These are phyloP conservation scores for Petrocephalus microphthalmus DNA, from an alignment of 2,113 vertebrate species.

Conservation along the genomic window DNA sequence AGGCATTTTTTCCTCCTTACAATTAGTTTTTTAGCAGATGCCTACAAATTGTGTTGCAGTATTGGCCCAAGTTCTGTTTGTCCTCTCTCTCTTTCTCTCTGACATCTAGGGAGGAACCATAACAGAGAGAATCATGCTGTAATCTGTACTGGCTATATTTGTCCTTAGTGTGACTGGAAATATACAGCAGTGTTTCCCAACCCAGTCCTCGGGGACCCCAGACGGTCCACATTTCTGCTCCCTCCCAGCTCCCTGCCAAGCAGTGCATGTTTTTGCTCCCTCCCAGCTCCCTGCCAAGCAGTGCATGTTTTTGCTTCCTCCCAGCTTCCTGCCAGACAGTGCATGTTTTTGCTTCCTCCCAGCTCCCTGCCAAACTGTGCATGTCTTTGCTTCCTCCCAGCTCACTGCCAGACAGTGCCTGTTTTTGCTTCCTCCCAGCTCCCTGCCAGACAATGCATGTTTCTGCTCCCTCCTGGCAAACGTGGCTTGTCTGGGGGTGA, in stretches of 20 bases:
- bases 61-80: neutral
- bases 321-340: neutral
- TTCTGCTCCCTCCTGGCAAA: neutral
- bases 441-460: neutral
- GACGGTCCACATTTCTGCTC: neutral
- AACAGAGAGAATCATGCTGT: neutral
- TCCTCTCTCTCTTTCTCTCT: neutral
- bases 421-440: neutral
- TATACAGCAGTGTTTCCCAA: neutral
- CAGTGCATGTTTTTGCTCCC: neutral
- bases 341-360: neutral
- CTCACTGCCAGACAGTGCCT: neutral
- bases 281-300: no score
- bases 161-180: slow-evolving; percentile 1
- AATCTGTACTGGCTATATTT: neutral
- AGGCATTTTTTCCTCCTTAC: neutral
- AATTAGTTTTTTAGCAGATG: neutral
- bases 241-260: neutral
- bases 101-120: neutral
- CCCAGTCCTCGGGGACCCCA: neutral
- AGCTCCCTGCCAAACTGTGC: neutral
- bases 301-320: neutral
- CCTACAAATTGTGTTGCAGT: neutral
- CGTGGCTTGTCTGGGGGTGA: neutral
- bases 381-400: neutral